Evolutionary conservation across 2,888 invertebrate genomes (phyloP).

Genomic region (Sussaba pulchella): DNA sequence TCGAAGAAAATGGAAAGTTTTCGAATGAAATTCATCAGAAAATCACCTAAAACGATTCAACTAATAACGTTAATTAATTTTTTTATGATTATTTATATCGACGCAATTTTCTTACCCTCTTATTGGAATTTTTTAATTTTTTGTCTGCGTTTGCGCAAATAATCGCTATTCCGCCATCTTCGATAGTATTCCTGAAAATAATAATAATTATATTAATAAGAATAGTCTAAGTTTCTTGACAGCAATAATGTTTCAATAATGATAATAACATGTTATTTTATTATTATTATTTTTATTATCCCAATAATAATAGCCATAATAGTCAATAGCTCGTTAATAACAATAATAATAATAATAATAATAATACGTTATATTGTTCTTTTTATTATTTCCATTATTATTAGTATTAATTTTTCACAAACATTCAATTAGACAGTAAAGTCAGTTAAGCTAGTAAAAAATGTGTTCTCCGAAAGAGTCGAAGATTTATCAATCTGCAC

Average conservation of each 20-base stretch:
- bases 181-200: conserved; percentile 44
- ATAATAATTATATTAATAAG: not conserved
- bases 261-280: too few relatives aligned
- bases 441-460: conserved; percentile 2
- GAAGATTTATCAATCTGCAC: too few relatives aligned
- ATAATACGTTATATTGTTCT: too few relatives aligned
- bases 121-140: conserved; percentile 19
- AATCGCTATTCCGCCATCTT: conserved; percentile 50
- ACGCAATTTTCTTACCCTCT: conserved; percentile 57
- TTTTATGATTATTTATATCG: not conserved
- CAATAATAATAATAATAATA: not conserved
- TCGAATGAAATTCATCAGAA: conserved; percentile 2
- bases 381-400: not conserved
- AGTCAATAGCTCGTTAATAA: too few relatives aligned
- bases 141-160: conserved; percentile 30
- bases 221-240: too few relatives aligned
- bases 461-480: too few relatives aligned
- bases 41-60: conserved; percentile 34
- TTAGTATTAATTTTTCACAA: not conserved
- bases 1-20: not conserved
- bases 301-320: too few relatives aligned
- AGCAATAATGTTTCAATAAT: too few relatives aligned
- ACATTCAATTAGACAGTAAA: not conserved
- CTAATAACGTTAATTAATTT: conserved; percentile 2
- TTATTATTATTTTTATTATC: too few relatives aligned